These are phyloP conservation scores for Drosophila mimica DNA, from an alignment of 2,888 invertebrate genomes.

Conservation along the genomic window DNA sequence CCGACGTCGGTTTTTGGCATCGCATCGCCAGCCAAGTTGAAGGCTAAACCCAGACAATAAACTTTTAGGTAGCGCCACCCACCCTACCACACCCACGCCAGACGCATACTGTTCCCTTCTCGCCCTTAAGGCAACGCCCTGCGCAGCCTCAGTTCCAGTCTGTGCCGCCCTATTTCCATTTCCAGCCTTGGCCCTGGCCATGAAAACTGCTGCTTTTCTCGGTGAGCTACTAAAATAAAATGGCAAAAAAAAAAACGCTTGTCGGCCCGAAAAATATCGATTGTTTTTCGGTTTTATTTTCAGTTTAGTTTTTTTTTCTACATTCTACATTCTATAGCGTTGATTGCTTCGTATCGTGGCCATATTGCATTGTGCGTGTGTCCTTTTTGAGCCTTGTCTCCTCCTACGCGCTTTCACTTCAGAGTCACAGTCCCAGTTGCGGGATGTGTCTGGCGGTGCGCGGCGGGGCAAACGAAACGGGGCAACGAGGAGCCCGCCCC, in stretches of 20 bases:
- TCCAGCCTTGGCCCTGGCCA: constrained; percentile 30
- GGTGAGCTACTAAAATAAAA: constrained; percentile 48
- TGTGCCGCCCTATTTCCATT: constrained; percentile 5
- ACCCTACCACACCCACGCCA: constrained; percentile 17
- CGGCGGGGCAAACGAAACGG: constrained; percentile 40
- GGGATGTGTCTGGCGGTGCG: constrained; percentile 76
- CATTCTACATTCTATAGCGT: neutral
- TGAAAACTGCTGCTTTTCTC: constrained; percentile 15
- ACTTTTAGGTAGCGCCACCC: constrained; percentile 52
- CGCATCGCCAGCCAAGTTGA: constrained; percentile 44
- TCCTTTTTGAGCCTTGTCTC: constrained; percentile 39
- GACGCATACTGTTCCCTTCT: constrained; percentile 16
- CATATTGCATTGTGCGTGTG: constrained; percentile 63
- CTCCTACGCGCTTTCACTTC: constrained; percentile 45
- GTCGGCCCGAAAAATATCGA: constrained; percentile 71
- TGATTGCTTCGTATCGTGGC: neutral
- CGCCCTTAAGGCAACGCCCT: constrained; percentile 37
- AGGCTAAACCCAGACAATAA: constrained; percentile 53
- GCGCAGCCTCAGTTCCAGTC: constrained; percentile 49
- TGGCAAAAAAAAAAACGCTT: constrained; percentile 12
- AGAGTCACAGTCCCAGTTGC: constrained; percentile 13
- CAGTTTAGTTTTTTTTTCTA: neutral
- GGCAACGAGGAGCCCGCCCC: constrained; percentile 4
- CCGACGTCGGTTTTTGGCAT: constrained; percentile 67
- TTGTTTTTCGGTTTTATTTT: constrained; percentile 34